Evolutionary conservation across 2,113 vertebrate species (phyloP), one percentile per base, ranked within the genome.

Genomic region (Motacilla tschutschensis): DNA sequence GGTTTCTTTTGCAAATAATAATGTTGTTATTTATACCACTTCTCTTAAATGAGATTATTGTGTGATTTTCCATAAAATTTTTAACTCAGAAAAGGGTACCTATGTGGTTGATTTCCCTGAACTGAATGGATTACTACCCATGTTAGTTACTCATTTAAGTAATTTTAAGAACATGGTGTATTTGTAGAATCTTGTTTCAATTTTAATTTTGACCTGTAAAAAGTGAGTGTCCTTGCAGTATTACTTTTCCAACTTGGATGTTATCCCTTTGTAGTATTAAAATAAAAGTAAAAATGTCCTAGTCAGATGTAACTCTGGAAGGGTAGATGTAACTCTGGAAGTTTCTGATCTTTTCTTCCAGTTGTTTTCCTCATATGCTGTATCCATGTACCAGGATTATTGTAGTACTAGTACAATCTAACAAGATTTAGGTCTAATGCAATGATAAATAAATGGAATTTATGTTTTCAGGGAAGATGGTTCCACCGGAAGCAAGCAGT

Each of bases 401-500:
- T 78, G 38, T 78, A 79, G 24, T 51, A 40, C 10, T 74, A 38
- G 28, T 66, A 36, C 10, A 46, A 4, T 38, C 18, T 66, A 51
- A 62, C 19, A 87, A 33, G 33, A 51, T 55, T 75, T 38, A 75
- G 48, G 33, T 79, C 17, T 89, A 84, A 40, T 46, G 8, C 36
- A 81, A 6, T 79, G 70, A 77, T 91, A 90, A 94, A 90, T 71
- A 73, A 82, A 71, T 77, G 10, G 5, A 79, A 64, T 89, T 84
- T 94, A 29, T 95, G 47, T 96, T 97, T 96, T 78, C 90, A 99
- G 99, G 98, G 97, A 89, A 98, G 98, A 90, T 98, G 98, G 99
- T 98, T 98, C 95, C 96, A 97, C 64, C 98, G 97, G 91, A 98
- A 97, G 93, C 98, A 99, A 95, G 98, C 98, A 47, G 99, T 99